phyloP scores from a whole-genome alignment of 2,888 invertebrate genomes.

The Anagyrus pseudococci region DNA sequence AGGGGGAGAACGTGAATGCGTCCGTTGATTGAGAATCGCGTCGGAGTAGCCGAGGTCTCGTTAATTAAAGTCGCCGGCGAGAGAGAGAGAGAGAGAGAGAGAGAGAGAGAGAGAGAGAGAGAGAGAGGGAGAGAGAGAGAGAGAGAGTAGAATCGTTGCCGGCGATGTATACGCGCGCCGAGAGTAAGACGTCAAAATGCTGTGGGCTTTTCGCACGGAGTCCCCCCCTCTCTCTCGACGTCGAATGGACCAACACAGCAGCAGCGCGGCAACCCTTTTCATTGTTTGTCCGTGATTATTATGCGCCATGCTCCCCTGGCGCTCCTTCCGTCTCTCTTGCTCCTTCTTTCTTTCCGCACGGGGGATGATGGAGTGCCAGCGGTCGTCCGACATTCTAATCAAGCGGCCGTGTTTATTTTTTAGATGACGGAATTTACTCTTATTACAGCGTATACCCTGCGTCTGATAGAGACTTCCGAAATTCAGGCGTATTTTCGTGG shows the following conservation, averaged over 20 bases:
- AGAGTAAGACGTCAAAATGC: slow-evolving; percentile 57
- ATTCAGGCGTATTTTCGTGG: no score
- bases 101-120: neutral
- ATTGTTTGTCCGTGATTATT: slow-evolving; percentile 56
- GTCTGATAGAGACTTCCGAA: neutral
- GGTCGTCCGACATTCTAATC: slow-evolving; percentile 55
- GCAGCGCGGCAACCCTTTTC: slow-evolving; percentile 47
- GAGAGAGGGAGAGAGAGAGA: slow-evolving; percentile 5
- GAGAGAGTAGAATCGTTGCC: slow-evolving; percentile 22
- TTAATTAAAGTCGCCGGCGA: slow-evolving; percentile 57
- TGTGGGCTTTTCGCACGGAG: slow-evolving; percentile 38
- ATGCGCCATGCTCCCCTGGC: slow-evolving; percentile 43
- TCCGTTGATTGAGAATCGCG: slow-evolving; percentile 56
- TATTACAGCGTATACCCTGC: neutral
- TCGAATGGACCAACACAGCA: no score
- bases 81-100: neutral
- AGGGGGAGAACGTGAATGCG: slow-evolving; percentile 49
- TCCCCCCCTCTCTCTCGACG: slow-evolving; percentile 25
- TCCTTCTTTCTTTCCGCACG: no score
- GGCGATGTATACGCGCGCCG: slow-evolving; percentile 39
- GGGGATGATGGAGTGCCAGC: slow-evolving; percentile 24
- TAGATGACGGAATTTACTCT: neutral
- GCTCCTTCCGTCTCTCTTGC: no score
- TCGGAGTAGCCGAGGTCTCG: slow-evolving; percentile 48
- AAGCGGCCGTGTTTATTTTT: slow-evolving; percentile 31